phyloP scores from a whole-genome alignment of 2,113 vertebrate genomes.

The Malurus elegans region DNA sequence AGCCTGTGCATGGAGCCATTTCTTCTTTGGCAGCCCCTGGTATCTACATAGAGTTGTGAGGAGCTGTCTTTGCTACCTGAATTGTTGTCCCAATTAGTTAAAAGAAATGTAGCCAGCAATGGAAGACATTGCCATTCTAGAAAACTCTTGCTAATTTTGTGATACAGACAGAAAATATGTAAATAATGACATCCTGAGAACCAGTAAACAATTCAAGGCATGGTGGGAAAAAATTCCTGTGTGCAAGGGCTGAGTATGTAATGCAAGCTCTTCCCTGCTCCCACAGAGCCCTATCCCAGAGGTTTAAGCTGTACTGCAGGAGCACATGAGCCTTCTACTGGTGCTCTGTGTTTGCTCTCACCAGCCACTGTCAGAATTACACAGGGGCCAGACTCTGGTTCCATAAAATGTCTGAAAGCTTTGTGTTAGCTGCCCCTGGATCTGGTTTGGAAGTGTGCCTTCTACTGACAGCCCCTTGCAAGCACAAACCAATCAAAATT shows the following conservation, averaged over 20 bases:
- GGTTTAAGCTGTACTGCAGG: not conserved
- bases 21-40: not conserved
- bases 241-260: not conserved
- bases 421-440: rapidly evolving
- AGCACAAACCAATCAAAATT: not conserved
- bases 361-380: not conserved
- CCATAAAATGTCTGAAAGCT: not conserved
- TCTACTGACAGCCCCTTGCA: not conserved
- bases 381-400: not conserved
- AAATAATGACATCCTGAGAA: not conserved
- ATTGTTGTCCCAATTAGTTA: not conserved
- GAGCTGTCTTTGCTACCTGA: not conserved
- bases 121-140: not conserved
- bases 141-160: not conserved
- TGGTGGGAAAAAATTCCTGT: not conserved
- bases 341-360: not conserved
- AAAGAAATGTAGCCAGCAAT: not conserved
- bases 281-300: not conserved
- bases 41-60: not conserved
- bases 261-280: rapidly evolving
- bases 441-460: not conserved
- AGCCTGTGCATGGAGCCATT: not conserved
- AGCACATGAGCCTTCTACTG: not conserved
- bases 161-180: not conserved
- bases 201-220: rapidly evolving